A percentile compares a stretch with the other conserved stretches of the same genome.
Conservation (phyloP, 2,797 vertebrate genomes). For the Babyrousa celebensis region DNA sequence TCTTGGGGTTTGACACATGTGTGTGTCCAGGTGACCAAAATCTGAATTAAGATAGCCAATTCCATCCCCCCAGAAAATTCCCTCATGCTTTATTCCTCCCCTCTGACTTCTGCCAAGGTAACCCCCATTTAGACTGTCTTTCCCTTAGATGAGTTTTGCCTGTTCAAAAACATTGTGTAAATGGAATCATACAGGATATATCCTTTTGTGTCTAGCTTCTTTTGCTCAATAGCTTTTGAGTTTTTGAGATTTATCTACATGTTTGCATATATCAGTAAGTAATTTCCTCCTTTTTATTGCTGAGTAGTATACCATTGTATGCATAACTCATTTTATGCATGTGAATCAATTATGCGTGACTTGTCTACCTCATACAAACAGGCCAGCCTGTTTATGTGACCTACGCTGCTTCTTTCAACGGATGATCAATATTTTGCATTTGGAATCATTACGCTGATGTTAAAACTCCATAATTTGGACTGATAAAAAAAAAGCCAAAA, state of each 20-base stretch:
- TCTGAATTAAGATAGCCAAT: not conserved
- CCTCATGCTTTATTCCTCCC: not conserved
- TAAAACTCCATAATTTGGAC: not conserved
- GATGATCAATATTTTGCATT: constrained; percentile 9
- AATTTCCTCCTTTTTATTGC: not conserved
- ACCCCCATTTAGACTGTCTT: not conserved
- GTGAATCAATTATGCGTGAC: not conserved
- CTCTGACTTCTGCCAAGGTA: not conserved
- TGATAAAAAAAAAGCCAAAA: constrained; percentile 28
- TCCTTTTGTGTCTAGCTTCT: not conserved
- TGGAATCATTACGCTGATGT: constrained; percentile 3
- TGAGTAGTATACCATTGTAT: not conserved
- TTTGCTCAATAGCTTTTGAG: not conserved
- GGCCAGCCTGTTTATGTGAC: not conserved
- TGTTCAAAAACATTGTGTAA: constrained; percentile 1
- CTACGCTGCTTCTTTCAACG: not conserved
- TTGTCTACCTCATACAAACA: not conserved
- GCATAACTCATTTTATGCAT: not conserved
- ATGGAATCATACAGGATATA: not conserved
- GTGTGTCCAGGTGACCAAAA: not conserved
- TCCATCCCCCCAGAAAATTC: not conserved
- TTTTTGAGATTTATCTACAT: not conserved
- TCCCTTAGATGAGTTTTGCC: not conserved
- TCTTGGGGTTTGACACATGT: not conserved
- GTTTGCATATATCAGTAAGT: not conserved